Evolutionary conservation across 2,888 invertebrate genomes (phyloP), one percentile per base, ranked within the genome.

Genomic region (Drosophila kanekoi): DNA sequence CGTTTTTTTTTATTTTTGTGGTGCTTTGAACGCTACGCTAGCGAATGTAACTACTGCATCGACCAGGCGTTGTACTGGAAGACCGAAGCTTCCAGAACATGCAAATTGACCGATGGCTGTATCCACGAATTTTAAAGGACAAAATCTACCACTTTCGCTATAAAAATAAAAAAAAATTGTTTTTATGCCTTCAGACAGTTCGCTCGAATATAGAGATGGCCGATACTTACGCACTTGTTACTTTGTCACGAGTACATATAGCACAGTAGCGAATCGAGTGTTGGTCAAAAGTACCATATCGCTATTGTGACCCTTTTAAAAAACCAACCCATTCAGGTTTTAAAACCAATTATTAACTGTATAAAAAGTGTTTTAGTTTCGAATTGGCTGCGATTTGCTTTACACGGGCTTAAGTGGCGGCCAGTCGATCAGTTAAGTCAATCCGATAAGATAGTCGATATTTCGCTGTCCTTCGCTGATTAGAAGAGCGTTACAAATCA

Each of bases 171-270:
- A 52, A 72, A 51, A 61, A 37, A 28, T 52, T 61, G 51, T 77
- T 77, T 77, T 73, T 72, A 58, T 62, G 51, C 58, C 67, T 41
- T 67, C 54, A 51, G 61, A 61, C 60, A 66, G 77, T 58, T 76
- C 59, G 38, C 53, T 65, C 41, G 48, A 74, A 53, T 52, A 47
- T 75, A 77, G 77, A 48, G 77, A 59, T 77, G 74, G 18, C 2
- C 77, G 40, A 51, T 58, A 77, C 20, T 14, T 49, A 38, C 57
- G 9, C 10, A 54, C 33, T 35, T 38, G 48, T 20, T 65, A 54
- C 45, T 49, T 48, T 45, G 56, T 72, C 74, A 77, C 72, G 56
- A 72, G 32, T 41, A 57, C 10, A 38, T 67, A 41, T n/a, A 16
- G n/a, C n/a, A 33, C 4, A 16, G 23, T 20, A 18, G 28, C 16